A percentile compares a stretch with the other conserved stretches of the same genome.
These are phyloP conservation scores for Petrosia ficiformis DNA, from an alignment of 37 sponge, comb jelly and placozoan genomes.

Conservation along the genomic window DNA sequence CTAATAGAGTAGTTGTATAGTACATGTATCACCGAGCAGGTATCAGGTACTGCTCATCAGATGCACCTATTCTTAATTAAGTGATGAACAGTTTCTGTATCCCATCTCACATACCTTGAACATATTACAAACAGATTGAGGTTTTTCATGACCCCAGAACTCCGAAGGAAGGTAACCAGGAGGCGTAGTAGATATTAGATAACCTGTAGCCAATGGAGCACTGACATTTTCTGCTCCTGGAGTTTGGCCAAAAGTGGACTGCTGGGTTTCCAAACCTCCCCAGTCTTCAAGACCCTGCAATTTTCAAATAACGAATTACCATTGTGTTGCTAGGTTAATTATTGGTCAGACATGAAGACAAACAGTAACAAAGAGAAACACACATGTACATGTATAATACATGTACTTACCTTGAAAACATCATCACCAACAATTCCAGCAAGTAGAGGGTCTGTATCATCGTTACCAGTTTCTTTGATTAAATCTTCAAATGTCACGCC, in stretches of 20 bases:
- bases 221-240: slow-evolving; percentile 31
- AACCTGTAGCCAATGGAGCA: slow-evolving; percentile 64
- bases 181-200: slow-evolving; percentile 69
- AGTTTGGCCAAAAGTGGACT: slow-evolving; percentile 10
- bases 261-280: slow-evolving; percentile 13
- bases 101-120: slow-evolving; percentile 53
- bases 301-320: neutral
- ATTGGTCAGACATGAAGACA: neutral
- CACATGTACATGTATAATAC: too few relatives aligned
- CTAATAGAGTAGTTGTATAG: neutral
- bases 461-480: neutral
- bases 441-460: neutral
- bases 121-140: slow-evolving; percentile 47
- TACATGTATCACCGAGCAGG: too few relatives aligned
- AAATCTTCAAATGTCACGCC: neutral
- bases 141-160: slow-evolving; percentile 55
- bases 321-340: neutral
- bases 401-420: neutral
- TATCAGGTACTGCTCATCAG: neutral
- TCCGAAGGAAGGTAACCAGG: slow-evolving; percentile 56
- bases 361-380: too few relatives aligned
- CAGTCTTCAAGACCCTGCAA: slow-evolving; percentile 35
- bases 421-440: neutral
- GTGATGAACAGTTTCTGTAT: too few relatives aligned
- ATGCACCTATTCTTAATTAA: neutral